Conservation (phyloP, 2,113 vertebrate genomes). For the human (Homo sapiens) region GRCh38 chr6:97745501-97746000, state of each 20-base stretch:
- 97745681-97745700: neutral
- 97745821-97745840: neutral
- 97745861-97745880: neutral
- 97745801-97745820: neutral
- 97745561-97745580: neutral
- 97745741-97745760: neutral
- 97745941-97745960: neutral
- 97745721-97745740: neutral
- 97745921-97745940: neutral
- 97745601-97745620: neutral
- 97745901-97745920: neutral
- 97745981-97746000: neutral
- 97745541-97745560: neutral
- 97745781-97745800: neutral
- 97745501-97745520: neutral
- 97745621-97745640: neutral
- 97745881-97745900: neutral
- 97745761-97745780: neutral
- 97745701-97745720: neutral
- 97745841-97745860: neutral
- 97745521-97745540: neutral
- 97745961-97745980: neutral
- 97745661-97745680: neutral
- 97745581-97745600: neutral
- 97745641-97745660: neutral